Evolutionary conservation across 64 coral and sea anemone species (phyloP), one percentile per base, ranked within the genome.

Genomic region (Montipora efflorescens): DNA sequence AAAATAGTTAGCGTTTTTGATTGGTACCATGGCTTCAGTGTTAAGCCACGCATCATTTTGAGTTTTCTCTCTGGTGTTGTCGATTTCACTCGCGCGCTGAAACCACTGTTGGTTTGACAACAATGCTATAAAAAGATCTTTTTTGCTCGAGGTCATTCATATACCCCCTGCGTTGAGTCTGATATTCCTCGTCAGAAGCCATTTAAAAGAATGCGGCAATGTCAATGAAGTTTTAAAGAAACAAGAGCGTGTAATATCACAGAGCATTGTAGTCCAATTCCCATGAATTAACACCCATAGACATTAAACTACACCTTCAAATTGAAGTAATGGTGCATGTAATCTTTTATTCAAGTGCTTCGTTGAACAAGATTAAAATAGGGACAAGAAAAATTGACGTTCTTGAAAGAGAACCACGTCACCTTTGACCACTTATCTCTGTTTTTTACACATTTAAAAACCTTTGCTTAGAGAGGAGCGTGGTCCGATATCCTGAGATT

Each of bases 1-100:
- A 99, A 82, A 59, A 99, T 89, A 73, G 89, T 96, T 15, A 93
- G 77, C 9, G 92, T 94, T 87, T 93, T 93, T 19, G 98, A 99
- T 22, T 95, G 92, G 66, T 96, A 91, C 98, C 98, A 99, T 16
- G 95, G 92, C 61, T 96, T 96, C 47, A 79, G 70, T 1, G 88
- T 44, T 44, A 77, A 48, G 67, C 76, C 49, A 28, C 94, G 77
- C 67, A 48, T 83, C 91, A 94, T 93, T 3, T 52, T 92, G 23
- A 58, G 9, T 23, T 64, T 52, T 48, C 15, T 57, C 59, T 46
- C 49, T 74, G 7, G 14, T 82, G 78, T 50, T n/a, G 21, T 45
- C 81, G 66, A 46, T 19, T 36, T 44, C 78, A 45, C 50, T 67
- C 15, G 21, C 83, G 81, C 68, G 79, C 78, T 64, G 67, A 78